Base-by-base conservation (phyloP, 2,797 vertebrate genomes). In the Phylloscopus collybita region DNA sequence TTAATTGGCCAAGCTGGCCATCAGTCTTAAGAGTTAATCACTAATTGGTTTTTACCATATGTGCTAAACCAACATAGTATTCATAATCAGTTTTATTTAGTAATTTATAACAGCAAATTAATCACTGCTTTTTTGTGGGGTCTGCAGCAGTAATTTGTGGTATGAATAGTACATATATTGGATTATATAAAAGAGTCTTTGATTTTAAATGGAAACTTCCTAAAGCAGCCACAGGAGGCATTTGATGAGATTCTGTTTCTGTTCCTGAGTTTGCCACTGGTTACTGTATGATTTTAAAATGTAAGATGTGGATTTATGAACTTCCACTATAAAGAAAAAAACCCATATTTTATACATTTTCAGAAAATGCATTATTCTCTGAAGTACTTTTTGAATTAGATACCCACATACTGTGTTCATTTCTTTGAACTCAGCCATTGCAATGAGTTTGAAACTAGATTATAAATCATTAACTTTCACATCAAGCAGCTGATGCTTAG, bases 401-500 rank as follows among this genome's bases (percentile, higher is more conserved):
- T 95, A 80, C 50, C 74, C 88, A 84, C 91, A 94, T 69, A 79
- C 67, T 94, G 62, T 79, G 76, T 69, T 94, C 61, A 45, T 91
- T 91, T 87, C 86, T 96, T 96, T 96, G 94, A 97, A 96, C 61
- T 94, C 65, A 80, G 78, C 65, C 70, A 42, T 42, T 95, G 76
- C 92, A 92, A 32, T 34, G 53, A 90, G 60, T 90, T 94, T 94
- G 96, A 95, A 97, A 90, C 56, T 71, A 92, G 95, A 96, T 96
- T 86, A 96, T 92, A 96, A 96, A 95, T 95, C 94, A 95, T 95
- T 97, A 94, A 92, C 26, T 95, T 96, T 84, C 92, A 88, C 59
- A 94, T 97, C 81, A 94, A 95, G 59, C 56, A 95, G 84, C 60
- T 65, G 79, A 16, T 67, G 36, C 65, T 85, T 70, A 87, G 81